phyloP scores from a whole-genome alignment of 1,140 invertebrate species.

The Drosophila sechellia region DNA sequence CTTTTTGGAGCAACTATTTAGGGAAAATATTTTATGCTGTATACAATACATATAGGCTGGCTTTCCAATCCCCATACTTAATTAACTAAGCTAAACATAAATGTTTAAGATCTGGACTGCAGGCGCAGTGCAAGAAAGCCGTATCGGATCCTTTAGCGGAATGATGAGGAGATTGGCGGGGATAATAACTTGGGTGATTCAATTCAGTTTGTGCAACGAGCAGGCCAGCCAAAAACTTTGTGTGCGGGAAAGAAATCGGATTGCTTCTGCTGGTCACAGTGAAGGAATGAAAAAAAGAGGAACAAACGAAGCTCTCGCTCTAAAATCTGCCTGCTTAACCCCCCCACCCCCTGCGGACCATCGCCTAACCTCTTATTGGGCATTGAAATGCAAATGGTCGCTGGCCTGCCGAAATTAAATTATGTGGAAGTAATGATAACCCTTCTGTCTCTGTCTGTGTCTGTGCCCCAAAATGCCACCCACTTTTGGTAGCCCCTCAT shows the following conservation, averaged over 20 bases:
- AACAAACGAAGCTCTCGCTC: constrained; percentile 9
- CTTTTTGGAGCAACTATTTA: no score
- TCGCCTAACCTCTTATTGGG: constrained; percentile 51
- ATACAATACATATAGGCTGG: no score
- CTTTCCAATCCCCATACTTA: not conserved
- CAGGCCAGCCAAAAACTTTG: constrained; percentile 70
- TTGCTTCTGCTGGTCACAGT: constrained; percentile 32
- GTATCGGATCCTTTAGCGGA: constrained; percentile 4
- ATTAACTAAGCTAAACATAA: not conserved
- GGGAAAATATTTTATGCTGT: no score
- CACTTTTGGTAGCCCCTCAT: not conserved
- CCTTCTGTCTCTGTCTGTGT: constrained; percentile 61
- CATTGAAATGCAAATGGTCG: constrained; percentile 82
- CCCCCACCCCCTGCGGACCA: not conserved
- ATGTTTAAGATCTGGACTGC: no score
- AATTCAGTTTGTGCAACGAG: constrained; percentile 81
- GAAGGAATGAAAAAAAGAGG: not conserved
- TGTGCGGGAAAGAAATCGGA: constrained; percentile 65
- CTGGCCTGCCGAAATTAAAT: constrained; percentile 81
- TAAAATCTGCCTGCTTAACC: constrained; percentile 6
- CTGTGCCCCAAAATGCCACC: no score
- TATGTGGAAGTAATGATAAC: constrained; percentile 84
- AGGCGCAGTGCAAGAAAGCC: not conserved
- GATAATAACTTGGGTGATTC: constrained; percentile 68
- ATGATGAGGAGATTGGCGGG: constrained; percentile 12